Evolutionary conservation across 1,140 invertebrate genomes (phyloP), one percentile per base, ranked within the genome.

Genomic region (Ericerus pela): DNA sequence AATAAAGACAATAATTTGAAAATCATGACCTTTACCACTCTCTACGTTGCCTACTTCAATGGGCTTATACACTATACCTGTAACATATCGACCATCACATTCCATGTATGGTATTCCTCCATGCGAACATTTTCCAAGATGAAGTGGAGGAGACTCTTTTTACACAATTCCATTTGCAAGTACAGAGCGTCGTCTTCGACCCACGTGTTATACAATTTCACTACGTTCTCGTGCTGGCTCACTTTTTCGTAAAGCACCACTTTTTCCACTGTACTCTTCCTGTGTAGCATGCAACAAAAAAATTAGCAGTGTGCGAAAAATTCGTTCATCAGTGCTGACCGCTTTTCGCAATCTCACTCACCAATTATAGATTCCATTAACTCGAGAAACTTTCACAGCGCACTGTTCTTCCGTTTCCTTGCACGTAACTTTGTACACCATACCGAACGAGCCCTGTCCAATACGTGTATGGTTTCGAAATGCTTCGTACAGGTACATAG

Each of bases 81-180:
- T 47, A 47, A 24, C 3, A 47, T 47, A 47, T 47, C 41, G 20
- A 24, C 26, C 41, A 47, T 47, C 8, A 47, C 41, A 47, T 47
- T 47, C 41, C 41, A 47, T 16, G 41, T 47, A 47, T 47, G 41
- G 41, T 47, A 24, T 24, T 47, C 41, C 16, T 47, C 41, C 20
- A 20, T 47, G 14, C 26, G 41, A 14, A 47, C 41, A 24, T 47
- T 47, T 14, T 47, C 41, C 26, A 47, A 14, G 16, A 47, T 47
- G 26, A 47, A 47, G 6, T 47, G 12, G 2, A 47, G 14, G 22
- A 47, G 14, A 24, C 41, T 47, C 14, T 47, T 47, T 14, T 22
- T 47, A 22, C 41, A 47, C 26, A 47, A 16, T 47, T 47, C 41
- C 41, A 47, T 47, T 14, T 47, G 41, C 22, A 24, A 24, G 26